phyloP scores from a whole-genome alignment of 2,113 vertebrate genomes.

The Ailuropoda melanoleuca region DNA sequence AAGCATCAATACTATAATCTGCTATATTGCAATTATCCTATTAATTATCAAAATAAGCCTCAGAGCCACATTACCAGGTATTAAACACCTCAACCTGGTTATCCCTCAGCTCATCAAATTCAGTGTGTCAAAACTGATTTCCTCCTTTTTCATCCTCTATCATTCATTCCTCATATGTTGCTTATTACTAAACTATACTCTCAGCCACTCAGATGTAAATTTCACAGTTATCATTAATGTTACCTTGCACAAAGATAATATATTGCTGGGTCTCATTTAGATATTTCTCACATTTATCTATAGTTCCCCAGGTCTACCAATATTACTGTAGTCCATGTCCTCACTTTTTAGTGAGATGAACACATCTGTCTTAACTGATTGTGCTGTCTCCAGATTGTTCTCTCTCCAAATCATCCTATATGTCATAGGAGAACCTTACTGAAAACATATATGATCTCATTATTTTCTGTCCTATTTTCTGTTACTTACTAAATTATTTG shows the following conservation, averaged over 20 bases:
- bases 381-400: background rate
- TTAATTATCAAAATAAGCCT: background rate
- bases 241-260: background rate
- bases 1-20: background rate
- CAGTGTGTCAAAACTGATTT: background rate
- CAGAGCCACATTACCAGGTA: background rate
- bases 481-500: background rate
- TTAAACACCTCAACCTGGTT: background rate
- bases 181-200: background rate
- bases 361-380: background rate
- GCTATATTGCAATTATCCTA: background rate
- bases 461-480: background rate
- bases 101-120: background rate
- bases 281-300: background rate
- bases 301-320: background rate
- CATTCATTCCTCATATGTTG: background rate
- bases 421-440: background rate
- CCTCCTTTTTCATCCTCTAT: background rate
- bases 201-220: background rate
- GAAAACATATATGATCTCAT: background rate
- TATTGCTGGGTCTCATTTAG: background rate
- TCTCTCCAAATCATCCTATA: background rate
- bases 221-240: background rate
- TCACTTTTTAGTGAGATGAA: background rate
- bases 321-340: rapidly evolving